Evolutionary conservation across 2,113 vertebrate species (phyloP).

Genomic region (Aspidoscelis tigris): DNA sequence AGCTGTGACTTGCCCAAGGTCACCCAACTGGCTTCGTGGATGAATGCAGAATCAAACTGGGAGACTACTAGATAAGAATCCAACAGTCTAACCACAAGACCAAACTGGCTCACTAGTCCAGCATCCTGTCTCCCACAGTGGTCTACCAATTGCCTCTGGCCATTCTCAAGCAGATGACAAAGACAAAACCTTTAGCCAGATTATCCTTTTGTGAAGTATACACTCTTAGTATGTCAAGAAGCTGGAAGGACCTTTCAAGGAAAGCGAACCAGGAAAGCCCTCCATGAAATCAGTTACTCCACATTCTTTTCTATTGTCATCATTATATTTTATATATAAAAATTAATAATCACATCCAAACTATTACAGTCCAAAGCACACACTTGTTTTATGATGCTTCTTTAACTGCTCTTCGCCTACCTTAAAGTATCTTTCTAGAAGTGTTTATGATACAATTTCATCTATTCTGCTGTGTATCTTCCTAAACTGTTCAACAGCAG

Average conservation of each 20-base stretch:
- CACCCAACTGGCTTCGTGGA: too few species aligned
- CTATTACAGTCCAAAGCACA: background rate
- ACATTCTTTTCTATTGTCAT: background rate
- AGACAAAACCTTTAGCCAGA: too few species aligned
- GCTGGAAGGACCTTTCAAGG: background rate
- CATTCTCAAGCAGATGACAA: too few species aligned
- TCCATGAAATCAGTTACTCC: constrained; percentile 53
- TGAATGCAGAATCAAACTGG: too few species aligned
- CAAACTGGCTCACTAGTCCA: too few species aligned
- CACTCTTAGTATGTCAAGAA: rapidly evolving
- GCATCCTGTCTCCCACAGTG: too few species aligned
- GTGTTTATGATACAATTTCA: constrained; percentile 1
- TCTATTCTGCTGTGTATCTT: constrained; percentile 2
- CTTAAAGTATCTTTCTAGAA: constrained; percentile 1
- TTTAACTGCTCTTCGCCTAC: background rate
- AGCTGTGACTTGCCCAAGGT: too few species aligned
- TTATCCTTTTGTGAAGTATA: background rate
- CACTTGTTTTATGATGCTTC: rapidly evolving
- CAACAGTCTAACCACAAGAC: too few species aligned
- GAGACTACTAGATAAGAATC: too few species aligned
- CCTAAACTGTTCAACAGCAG: background rate
- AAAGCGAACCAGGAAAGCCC: background rate
- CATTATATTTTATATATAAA: background rate
- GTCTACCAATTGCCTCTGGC: too few species aligned
- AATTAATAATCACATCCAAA: background rate